These are phyloP conservation scores for Celastrina argiolus DNA, from an alignment of 2,888 invertebrate genomes.

Conservation along the genomic window DNA sequence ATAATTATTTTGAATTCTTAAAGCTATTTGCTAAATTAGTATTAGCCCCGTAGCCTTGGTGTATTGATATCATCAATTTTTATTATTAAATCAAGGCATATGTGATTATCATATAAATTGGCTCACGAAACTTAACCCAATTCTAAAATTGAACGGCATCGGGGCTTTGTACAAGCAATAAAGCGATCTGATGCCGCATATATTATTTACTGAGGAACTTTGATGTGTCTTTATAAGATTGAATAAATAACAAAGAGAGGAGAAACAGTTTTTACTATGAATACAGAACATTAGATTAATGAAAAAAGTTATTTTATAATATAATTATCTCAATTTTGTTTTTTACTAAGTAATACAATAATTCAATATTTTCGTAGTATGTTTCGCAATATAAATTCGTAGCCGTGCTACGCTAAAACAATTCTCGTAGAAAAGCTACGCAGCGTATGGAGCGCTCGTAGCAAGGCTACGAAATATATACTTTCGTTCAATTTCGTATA, in stretches of 20 bases:
- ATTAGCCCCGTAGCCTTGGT: background rate
- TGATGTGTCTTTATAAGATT: background rate
- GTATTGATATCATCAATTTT: background rate
- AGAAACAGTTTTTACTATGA: too few relatives aligned
- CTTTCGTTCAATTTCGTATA: too few relatives aligned
- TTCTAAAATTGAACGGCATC: constrained; percentile 13
- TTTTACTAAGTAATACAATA: too few relatives aligned
- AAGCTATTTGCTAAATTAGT: too few relatives aligned
- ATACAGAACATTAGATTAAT: too few relatives aligned
- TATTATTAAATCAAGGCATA: background rate
- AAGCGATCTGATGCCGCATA: constrained; percentile 1
- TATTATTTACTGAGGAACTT: background rate
- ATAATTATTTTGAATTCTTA: too few relatives aligned
- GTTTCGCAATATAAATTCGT: background rate
- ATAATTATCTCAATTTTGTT: too few relatives aligned
- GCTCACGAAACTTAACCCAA: background rate
- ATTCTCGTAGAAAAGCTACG: too few relatives aligned
- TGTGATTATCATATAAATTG: constrained; percentile 10
- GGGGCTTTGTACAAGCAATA: background rate
- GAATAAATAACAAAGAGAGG: background rate
- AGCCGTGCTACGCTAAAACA: background rate
- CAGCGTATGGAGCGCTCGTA: background rate
- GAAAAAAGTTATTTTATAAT: too few relatives aligned
- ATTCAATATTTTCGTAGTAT: too few relatives aligned
- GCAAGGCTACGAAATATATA: background rate